phyloP scores from a whole-genome alignment of 2,113 vertebrate species.

The Nothocercus julius region DNA sequence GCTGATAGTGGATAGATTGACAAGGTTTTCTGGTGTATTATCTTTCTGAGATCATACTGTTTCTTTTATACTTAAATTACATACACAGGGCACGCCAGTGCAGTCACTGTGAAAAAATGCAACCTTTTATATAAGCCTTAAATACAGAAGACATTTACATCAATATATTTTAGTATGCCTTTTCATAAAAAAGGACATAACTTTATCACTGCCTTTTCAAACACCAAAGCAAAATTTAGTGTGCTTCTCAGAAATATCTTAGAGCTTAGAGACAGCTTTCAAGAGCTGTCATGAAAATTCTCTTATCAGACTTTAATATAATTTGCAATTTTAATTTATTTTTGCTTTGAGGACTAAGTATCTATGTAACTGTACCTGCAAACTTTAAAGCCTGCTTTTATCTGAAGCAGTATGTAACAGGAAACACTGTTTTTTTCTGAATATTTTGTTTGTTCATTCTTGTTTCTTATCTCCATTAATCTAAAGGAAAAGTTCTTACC shows the following conservation, averaged over 20 bases:
- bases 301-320: not conserved
- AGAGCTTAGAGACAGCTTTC: not conserved
- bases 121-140: not conserved
- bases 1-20: not conserved
- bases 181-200: not conserved
- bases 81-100: not conserved
- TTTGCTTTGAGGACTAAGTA: constrained; percentile 7
- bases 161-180: not conserved
- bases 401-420: not conserved
- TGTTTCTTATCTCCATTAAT: not conserved
- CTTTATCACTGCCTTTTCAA: not conserved
- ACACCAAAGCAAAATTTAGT: not conserved
- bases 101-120: not conserved
- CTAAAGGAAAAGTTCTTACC: not conserved
- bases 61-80: not conserved
- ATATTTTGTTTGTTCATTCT: not conserved
- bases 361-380: not conserved
- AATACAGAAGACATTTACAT: not conserved
- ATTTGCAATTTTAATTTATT: constrained; percentile 25
- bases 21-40: not conserved
- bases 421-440: not conserved
- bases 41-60: not conserved
- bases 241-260: not conserved
- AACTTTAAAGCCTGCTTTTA: constrained; percentile 4
- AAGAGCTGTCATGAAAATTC: not conserved